Evolutionary conservation across 2,888 invertebrate genomes (phyloP), one percentile per base, ranked within the genome.

Genomic region (Leucophora obtusa): DNA sequence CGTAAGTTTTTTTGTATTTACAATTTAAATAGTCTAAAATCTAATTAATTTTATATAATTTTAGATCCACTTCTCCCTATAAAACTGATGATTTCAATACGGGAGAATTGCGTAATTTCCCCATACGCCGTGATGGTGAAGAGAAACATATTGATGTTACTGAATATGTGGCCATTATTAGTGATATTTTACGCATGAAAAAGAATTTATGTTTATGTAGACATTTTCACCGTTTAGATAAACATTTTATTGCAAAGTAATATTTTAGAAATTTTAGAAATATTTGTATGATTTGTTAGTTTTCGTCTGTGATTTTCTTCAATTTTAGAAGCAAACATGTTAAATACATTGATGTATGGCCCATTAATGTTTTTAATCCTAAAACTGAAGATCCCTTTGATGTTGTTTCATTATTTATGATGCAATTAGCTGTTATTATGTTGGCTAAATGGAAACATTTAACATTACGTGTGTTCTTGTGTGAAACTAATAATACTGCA

Each of bases 381-480:
- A 94, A 91, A 78, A 93, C 93, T 89, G 94, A 92, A 87, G 96
- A 94, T 91, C 94, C 94, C 69, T 98, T 98, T 91, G 97, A 97
- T 83, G 96, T 96, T 83, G 96, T 96, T 3, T 94, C 97, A 11
- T 92, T 99, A 82, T 99, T 99, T 91, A 96, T 98, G 93, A 94
- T 99, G 89, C 99, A 99, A 87, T 91, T 99, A 83, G 97, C 98
- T 0, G 98, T 98, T 84, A 98, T 99, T 68, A 98, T 98, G 93
- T 95, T 97, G 21, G 93, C 95, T 11, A 93, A 94, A 82, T 98
- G 98, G 98, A 96, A 96, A 86, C 94, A 94, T 84, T 91, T 96
- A 84, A 93, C 93, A n/a, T 92, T 99, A 73, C 92, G 99, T 38
- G 94, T 98, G 60, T 97, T 97, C 88, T 92, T 97, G 73, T 96